A percentile compares a stretch with the other conserved stretches of the same genome.
These are phyloP conservation scores for Diploptera punctata DNA, from an alignment of 2,888 invertebrate genomes.

Conservation along the genomic window DNA sequence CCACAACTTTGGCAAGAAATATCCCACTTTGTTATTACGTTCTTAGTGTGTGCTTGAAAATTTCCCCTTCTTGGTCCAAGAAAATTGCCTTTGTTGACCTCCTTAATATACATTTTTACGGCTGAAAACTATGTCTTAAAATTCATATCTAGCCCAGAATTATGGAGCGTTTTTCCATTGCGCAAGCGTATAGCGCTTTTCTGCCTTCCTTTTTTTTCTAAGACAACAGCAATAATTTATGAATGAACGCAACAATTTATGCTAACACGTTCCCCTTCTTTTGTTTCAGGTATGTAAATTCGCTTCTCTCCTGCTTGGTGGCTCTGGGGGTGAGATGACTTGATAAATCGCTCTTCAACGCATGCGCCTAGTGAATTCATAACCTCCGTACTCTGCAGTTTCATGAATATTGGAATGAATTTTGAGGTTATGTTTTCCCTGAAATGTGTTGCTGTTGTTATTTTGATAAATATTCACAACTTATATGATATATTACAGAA, in stretches of 20 bases:
- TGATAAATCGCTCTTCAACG: slow-evolving; percentile 11
- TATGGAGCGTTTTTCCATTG: too few relatives aligned
- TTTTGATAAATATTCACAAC: neutral
- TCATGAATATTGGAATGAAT: slow-evolving; percentile 15
- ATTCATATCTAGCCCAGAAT: too few relatives aligned
- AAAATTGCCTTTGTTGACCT: too few relatives aligned
- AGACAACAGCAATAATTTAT: slow-evolving; percentile 21
- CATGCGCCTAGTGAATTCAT: slow-evolving; percentile 12
- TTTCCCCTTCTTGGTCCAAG: too few relatives aligned
- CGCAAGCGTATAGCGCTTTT: too few relatives aligned
- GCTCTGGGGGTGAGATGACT: slow-evolving; percentile 6
- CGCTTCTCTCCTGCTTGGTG: neutral
- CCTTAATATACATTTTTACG: too few relatives aligned
- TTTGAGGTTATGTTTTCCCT: slow-evolving; percentile 8
- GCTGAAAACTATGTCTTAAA: too few relatives aligned
- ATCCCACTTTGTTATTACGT: too few relatives aligned
- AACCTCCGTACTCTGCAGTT: too few relatives aligned
- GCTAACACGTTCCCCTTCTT: neutral
- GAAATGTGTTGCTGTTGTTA: neutral
- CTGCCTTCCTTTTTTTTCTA: too few relatives aligned
- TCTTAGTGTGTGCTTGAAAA: too few relatives aligned
- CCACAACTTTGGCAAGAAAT: too few relatives aligned
- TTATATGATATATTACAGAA: neutral
- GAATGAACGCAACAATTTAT: slow-evolving; percentile 10
- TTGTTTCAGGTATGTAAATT: slow-evolving; percentile 18